Evolutionary conservation across 1,140 invertebrate species (phyloP).

Genomic region (Bombus waltoni): DNA sequence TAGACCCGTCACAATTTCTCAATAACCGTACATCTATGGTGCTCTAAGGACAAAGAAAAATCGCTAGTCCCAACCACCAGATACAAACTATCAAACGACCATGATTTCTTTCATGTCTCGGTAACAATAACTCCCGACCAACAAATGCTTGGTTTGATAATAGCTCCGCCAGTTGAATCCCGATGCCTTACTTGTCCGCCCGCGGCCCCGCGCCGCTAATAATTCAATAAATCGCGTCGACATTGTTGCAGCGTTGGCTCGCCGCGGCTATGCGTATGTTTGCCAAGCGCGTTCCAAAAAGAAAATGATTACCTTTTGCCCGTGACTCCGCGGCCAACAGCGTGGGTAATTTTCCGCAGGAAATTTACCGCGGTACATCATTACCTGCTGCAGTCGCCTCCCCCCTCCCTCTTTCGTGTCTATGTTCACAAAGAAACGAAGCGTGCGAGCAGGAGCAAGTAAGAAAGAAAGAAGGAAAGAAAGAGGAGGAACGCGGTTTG

Average conservation of each 20-base stretch:
- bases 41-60: not conserved
- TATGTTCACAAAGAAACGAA: slow-evolving; percentile 50
- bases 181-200: not conserved
- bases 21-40: not conserved
- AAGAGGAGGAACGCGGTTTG: slow-evolving; percentile 23
- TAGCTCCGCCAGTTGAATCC: not conserved
- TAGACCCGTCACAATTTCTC: not conserved
- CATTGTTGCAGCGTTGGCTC: slow-evolving; percentile 19
- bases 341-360: slow-evolving; percentile 68
- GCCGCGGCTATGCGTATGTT: slow-evolving; percentile 20
- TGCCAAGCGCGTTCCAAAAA: slow-evolving; percentile 27
- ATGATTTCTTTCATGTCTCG: not conserved
- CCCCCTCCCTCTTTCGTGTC: slow-evolving; percentile 34
- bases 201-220: not conserved
- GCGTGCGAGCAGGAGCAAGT: slow-evolving; percentile 27
- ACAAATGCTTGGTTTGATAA: not conserved
- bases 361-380: slow-evolving; percentile 71
- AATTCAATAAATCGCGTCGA: slow-evolving; percentile 45
- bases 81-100: not conserved
- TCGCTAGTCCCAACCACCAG: not conserved
- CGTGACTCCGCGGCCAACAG: slow-evolving; percentile 57
- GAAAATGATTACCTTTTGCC: slow-evolving; percentile 55
- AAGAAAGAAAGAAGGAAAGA: slow-evolving; percentile 30
- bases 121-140: not conserved
- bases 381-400: slow-evolving; percentile 65